Evolutionary conservation across 2,888 invertebrate genomes (phyloP).

Genomic region (Loripinus fragilis): DNA sequence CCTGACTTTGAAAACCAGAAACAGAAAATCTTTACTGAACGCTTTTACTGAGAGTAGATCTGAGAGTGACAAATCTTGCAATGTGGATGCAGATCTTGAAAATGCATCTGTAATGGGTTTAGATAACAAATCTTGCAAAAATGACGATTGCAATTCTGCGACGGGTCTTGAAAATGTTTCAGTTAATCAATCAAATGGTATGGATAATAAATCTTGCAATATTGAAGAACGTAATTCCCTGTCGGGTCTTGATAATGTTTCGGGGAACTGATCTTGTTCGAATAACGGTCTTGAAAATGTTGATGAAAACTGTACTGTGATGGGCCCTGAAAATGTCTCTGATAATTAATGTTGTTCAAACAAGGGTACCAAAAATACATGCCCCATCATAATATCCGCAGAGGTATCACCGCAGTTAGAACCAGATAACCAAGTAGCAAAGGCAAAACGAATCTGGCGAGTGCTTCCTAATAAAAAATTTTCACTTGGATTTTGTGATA

Average conservation of each 20-base stretch:
- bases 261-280: too few species aligned
- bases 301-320: too few species aligned
- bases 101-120: neutral
- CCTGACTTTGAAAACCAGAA: too few species aligned
- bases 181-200: neutral
- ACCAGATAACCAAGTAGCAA: neutral
- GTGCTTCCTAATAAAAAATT: neutral
- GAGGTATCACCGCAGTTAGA: too few species aligned
- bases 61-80: neutral
- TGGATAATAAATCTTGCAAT: neutral
- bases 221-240: too few species aligned
- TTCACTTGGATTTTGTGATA: neutral
- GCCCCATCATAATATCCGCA: neutral
- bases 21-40: neutral
- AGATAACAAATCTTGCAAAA: neutral
- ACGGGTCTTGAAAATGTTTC: neutral
- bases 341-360: neutral
- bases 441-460: neutral
- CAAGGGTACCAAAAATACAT: neutral
- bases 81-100: neutral
- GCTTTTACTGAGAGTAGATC: neutral
- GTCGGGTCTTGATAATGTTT: too few species aligned
- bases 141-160: neutral
- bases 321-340: neutral
- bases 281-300: neutral